Base-by-base conservation (phyloP, 2,888 invertebrate genomes). In the Amphipyra berbera region DNA sequence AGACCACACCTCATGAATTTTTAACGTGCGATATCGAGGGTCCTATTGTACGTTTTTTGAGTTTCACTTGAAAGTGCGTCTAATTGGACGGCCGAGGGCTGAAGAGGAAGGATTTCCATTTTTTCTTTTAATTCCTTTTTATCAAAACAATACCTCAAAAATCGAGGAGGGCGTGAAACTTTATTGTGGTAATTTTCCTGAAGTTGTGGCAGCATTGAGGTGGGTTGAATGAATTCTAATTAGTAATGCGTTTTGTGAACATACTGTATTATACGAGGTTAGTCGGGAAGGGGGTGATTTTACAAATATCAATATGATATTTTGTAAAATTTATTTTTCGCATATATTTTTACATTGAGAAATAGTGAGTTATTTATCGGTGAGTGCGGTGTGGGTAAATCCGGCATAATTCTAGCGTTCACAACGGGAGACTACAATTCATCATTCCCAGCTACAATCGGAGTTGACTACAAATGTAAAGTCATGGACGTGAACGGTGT, bases 31-130 rank as follows among this genome's bases (percentile, higher is more conserved):
- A 89, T 89, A 91, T 90, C 85, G 88, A 86, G 85, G 86, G 85
- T 86, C 79, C 87, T 85, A 89, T 89, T 91, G 88, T 88, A 86
- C 84, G 83, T 89, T 90, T 91, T 84, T 90, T 84, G 85, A 87
- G 77, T 84, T 88, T 83, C 84, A 81, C 84, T 81, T 64, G 77
- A 84, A 85, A 86, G 84, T 87, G 82, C 84, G 84, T 90, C 88
- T 92, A 92, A 92, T 92, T 92, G 92, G 91, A 90, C 77, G 83
- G 85, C 76, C 82, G 80, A 81, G 81, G 83, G 83, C 79, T 82
- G 81, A 81, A 68, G 75, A 79, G 78, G 82, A 84, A 86, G 82
- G 81, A 83, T 85, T 84, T 82, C 73, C 78, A 81, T 82, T 85
- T 76, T n/a, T 74, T 68, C 68, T 67, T 66, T 76, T 70, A 71